Evolutionary conservation across 2,797 vertebrate species (phyloP), one percentile per base, ranked within the genome.

Genomic region (Novumbra hubbsi): DNA sequence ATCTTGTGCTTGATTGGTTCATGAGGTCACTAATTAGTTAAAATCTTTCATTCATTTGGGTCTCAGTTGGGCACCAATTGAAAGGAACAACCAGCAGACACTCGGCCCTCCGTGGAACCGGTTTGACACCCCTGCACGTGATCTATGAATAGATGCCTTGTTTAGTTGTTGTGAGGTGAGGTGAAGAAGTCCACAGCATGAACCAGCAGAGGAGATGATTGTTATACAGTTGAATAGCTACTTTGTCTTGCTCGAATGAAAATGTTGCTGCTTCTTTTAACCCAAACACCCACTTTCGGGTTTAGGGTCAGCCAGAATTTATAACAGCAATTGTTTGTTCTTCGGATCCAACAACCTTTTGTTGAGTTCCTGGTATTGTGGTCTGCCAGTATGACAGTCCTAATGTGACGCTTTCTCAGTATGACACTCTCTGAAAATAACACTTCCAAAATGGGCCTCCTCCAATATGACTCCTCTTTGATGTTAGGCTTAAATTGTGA

Each of bases 141-240:
- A n/a, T 34, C 2, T 5, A 55, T n/a, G 17, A 19, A 55, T 24
- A 27, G 27, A 63, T 4, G 14, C 60, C 15, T 16, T 28, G 84
- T 88, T 89, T 83, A 84, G 74, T 81, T 85, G 86, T 85, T 81
- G 78, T 84, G n/a, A n/a, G 87, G 81, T 77, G 76, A 81, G 83
- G 86, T 87, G 85, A 89, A 67, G 79, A 75, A 76, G 71, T 78
- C 52, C n/a, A 21, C 52, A n/a, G n/a, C 52, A 21, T 55, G 21
- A n/a, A 57, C 55, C 9, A 2, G 11, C n/a, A 57, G 21, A 5
- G 4, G 55, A 24, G 21, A 57, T 24, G 9, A 21, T 7, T 45
- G 41, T 45, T 45, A 24, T 24, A 57, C n/a, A 57, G 21, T 24
- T n/a, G 2, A 24, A 57, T 57, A 24, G 9, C 9, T 1, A 24